These are phyloP conservation scores for Drosophila kohkoa DNA, from an alignment of 1,140 invertebrate species.

Conservation along the genomic window DNA sequence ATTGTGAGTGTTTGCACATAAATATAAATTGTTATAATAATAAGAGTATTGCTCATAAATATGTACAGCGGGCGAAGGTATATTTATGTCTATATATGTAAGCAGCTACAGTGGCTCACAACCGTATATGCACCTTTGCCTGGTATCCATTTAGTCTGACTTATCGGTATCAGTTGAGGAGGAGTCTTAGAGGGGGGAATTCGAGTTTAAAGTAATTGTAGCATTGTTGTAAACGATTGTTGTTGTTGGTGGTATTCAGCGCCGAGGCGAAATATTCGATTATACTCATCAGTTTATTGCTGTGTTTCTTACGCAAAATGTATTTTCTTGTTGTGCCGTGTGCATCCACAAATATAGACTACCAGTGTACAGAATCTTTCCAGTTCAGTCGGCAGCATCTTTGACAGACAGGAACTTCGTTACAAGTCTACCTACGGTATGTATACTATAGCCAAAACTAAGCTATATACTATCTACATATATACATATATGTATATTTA, in stretches of 20 bases:
- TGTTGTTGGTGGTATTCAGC: conserved; percentile 9
- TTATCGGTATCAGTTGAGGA: neutral
- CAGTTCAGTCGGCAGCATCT: conserved; percentile 84
- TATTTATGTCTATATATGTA: conserved; percentile 29
- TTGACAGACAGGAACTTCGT: conserved; percentile 81
- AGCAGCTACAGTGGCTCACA: conserved; percentile 7
- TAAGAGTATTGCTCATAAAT: conserved; percentile 23
- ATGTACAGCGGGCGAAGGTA: conserved; percentile 10
- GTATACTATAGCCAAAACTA: conserved; percentile 28
- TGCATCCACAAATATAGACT: conserved; percentile 85
- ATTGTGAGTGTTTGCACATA: neutral
- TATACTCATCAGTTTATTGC: conserved; percentile 60
- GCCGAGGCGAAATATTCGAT: conserved; percentile 21
- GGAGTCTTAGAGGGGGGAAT: neutral
- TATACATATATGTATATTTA: conserved; percentile 28
- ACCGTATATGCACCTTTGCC: neutral
- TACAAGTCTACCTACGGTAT: conserved; percentile 76
- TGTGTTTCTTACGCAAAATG: conserved; percentile 77
- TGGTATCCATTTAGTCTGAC: neutral
- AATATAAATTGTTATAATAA: conserved; percentile 14
- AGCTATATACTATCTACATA: conserved; percentile 12
- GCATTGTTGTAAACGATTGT: conserved; percentile 5
- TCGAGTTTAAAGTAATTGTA: neutral
- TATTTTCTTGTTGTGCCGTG: conserved; percentile 84
- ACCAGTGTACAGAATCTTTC: conserved; percentile 83